Evolutionary conservation across 2,888 invertebrate species (phyloP), one percentile per base, ranked within the genome.

Genomic region (Acrocyrtus sp.): DNA sequence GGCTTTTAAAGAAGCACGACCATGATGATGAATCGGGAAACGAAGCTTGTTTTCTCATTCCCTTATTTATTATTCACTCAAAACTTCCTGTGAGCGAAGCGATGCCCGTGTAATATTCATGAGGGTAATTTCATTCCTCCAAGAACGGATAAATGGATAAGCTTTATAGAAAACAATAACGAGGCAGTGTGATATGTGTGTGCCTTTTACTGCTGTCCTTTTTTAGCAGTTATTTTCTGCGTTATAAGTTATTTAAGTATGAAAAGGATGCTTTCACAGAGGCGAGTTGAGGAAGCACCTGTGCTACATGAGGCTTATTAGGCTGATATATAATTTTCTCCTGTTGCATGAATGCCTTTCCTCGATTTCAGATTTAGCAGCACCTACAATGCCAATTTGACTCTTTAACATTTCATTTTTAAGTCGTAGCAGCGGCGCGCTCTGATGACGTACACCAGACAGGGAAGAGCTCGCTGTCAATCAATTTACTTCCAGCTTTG

Each of bases 31-130:
- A 24, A 53, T 60, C 53, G 60, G 68, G 60, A 68, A 60, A 60
- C 53, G 60, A 48, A 53, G 68, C 60, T 60, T 58, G 58, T 60
- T 53, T 66, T 68, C 53, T 34, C 50, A 51, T 61, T 61, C 15
- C 34, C 41, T 5, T 57, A 60, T 60, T 60, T 60, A 60, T 60
- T 48, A 43, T 27, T n/a, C 19, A 53, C 53, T 48, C 53, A 43
- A 50, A 34, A 51, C 51, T 63, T 63, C 62, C 62, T 63, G 62
- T 63, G 53, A 61, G 21, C 47, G 45, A 45, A 41, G 19, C 58
- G 3, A 21, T 17, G 24, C 57, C 39, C 29, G 26, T 45, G 34
- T 34, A 34, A 34, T 34, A 34, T 34, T 34, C 34, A 34, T 34
- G 12, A 34, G 12, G 5, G 34, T 45, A 45, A 45, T 45, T 45